A percentile compares a stretch with the other conserved stretches of the same genome.
Evolutionary conservation across 2,888 invertebrate genomes (phyloP).

Genomic region (Bombylius discolor): DNA sequence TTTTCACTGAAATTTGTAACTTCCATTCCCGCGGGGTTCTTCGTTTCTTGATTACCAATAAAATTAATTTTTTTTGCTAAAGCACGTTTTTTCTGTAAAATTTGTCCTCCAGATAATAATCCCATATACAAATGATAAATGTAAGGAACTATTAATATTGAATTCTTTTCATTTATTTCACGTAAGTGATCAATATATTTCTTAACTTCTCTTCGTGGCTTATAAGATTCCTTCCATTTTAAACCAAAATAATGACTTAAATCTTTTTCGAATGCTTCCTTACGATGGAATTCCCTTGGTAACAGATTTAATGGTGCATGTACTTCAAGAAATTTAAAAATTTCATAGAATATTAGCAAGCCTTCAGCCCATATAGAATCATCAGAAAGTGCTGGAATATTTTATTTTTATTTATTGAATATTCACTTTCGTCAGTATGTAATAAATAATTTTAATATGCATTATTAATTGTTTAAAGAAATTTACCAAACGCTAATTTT

Average conservation of each 20-base stretch:
- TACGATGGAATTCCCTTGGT: conserved; percentile 42
- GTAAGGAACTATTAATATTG: conserved; percentile 50
- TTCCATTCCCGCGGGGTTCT: conserved; percentile 33
- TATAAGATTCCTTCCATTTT: conserved; percentile 43
- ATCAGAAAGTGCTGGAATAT: conserved; percentile 45
- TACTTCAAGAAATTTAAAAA: conserved; percentile 59
- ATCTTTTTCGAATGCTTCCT: conserved; percentile 59
- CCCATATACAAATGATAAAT: not conserved
- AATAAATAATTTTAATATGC: too few relatives aligned
- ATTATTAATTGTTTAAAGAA: too few relatives aligned
- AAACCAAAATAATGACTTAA: conserved; percentile 52
- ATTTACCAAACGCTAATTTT: conserved; percentile 65
- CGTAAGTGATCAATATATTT: conserved; percentile 55
- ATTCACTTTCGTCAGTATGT: too few relatives aligned
- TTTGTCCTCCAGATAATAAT: conserved; percentile 42
- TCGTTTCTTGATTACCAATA: not conserved
- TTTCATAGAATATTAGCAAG: conserved; percentile 61
- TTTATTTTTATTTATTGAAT: too few relatives aligned
- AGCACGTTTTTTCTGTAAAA: conserved; percentile 54
- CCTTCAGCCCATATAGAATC: conserved; percentile 68
- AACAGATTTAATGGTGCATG: conserved; percentile 40
- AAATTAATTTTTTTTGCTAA: conserved; percentile 27
- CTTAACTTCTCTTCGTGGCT: conserved; percentile 42
- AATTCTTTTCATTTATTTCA: conserved; percentile 46
- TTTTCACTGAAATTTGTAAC: conserved; percentile 49